phyloP scores from a whole-genome alignment of 2,888 invertebrate species.

The Melanargia galathea region DNA sequence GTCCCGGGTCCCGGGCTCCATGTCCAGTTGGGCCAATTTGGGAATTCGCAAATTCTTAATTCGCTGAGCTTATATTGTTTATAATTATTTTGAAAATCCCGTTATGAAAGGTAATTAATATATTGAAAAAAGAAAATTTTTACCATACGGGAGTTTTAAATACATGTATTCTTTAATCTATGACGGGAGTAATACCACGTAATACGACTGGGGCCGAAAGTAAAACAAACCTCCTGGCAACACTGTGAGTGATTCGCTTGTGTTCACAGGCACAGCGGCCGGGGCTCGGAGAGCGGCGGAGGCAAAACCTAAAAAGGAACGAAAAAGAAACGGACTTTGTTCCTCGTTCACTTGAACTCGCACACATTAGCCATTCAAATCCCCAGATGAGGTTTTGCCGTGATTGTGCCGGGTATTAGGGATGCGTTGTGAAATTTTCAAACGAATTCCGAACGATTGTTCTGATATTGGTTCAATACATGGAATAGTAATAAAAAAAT shows the following conservation, averaged over 20 bases:
- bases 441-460: background rate
- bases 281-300: background rate
- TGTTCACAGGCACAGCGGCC: no score
- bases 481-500: background rate
- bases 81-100: no score
- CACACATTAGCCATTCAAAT: slow-evolving; percentile 6
- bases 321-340: background rate
- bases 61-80: no score
- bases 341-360: slow-evolving; percentile 1
- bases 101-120: no score
- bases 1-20: background rate
- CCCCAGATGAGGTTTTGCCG: slow-evolving; percentile 3
- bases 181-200: no score
- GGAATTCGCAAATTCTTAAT: no score
- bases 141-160: no score
- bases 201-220: no score
- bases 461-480: background rate
- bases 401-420: background rate
- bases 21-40: background rate
- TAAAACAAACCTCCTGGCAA: no score
- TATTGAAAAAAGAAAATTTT: no score
- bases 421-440: slow-evolving; percentile 1
- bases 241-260: no score
- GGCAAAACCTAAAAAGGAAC: background rate
- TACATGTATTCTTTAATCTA: no score